Evolutionary conservation across 64 coral and sea anemone species (phyloP), one percentile per base, ranked within the genome.

Genomic region (Orbicella faveolata): DNA sequence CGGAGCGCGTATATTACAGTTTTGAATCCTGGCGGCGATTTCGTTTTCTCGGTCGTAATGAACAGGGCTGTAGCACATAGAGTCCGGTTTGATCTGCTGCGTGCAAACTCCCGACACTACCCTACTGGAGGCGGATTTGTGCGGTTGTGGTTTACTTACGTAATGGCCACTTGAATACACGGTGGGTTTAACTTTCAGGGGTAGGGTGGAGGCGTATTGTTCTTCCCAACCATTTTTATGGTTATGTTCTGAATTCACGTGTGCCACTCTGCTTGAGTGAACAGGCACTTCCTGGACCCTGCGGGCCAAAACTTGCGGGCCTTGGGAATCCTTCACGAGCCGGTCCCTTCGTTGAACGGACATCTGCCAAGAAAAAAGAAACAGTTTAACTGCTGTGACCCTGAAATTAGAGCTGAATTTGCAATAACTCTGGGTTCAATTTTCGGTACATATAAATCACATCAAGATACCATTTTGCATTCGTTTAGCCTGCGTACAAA

Each of bases 61-160:
- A 6, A 82, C 83, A 53, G 97, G 97, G 34, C 74, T 99, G 52
- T 99, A 99, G 55, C 97, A 99, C 83, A 95, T 36, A 6, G 67
- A 55, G 30, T 99, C 94, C n/a, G 97, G 97, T 80, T 99, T 99
- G 12, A 99, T 99, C 66, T 92, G 89, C 68, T 99, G 97, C 6
- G 94, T 84, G 39, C 97, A 99, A 3, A 74, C 70, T 33, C 20
- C 72, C 53, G 61, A 1, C 20, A 16, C 61, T 36, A 44, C 80
- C 79, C 37, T 84, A 67, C 34, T 70, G 94, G 39, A 9, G n/a
- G 20, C 51, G 61, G 57, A 52, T 74, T 34, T 55, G 12, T 48
- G 20, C 52, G 9, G 63, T 64, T 61, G 80, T 52, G 52, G 16
- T 75, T 88, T 88, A 78, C 53, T 88, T 83, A 62, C 62, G 64